A percentile compares a stretch with the other conserved stretches of the same genome.
These are phyloP conservation scores for Phocoena sinus DNA, from an alignment of 2,113 vertebrate species.

Conservation along the genomic window DNA sequence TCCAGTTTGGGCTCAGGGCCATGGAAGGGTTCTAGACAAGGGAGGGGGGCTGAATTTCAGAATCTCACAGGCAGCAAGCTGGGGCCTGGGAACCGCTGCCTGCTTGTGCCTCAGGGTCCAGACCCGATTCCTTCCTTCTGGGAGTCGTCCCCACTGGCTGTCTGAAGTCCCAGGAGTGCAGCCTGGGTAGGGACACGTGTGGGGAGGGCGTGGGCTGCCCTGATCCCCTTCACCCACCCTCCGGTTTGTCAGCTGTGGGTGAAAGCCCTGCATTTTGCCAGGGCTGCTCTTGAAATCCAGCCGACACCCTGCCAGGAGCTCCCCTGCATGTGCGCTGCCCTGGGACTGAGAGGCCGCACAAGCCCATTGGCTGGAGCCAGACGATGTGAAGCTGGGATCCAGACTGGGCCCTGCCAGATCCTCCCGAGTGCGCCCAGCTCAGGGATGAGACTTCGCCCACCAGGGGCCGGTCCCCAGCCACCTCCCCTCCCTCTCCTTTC, in stretches of 20 bases:
- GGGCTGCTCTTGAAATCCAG: neutral
- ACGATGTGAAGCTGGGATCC: neutral
- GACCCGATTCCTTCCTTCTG: fast-evolving
- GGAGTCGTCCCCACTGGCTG: neutral
- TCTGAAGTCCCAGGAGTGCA: neutral
- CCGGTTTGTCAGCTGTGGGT: too few species aligned
- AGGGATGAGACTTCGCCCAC: fast-evolving
- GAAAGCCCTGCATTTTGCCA: neutral
- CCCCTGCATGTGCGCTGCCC: fast-evolving
- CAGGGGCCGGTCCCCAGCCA: neutral
- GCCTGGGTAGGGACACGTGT: neutral
- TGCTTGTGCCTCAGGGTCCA: neutral
- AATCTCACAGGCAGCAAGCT: fast-evolving
- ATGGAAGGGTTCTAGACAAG: too few species aligned
- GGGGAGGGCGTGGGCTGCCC: neutral
- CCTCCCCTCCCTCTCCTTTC: fast-evolving
- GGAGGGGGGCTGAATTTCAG: neutral
- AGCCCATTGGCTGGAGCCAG: neutral
- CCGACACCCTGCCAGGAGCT: fast-evolving
- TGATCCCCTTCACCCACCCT: fast-evolving
- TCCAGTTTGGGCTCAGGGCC: neutral
- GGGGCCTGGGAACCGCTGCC: fast-evolving
- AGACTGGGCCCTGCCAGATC: neutral
- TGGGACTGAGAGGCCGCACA: fast-evolving
- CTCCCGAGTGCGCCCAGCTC: neutral